Evolutionary conservation across 2,113 vertebrate genomes (phyloP), one percentile per base, ranked within the genome.

Genomic region (Cygnus atratus): DNA sequence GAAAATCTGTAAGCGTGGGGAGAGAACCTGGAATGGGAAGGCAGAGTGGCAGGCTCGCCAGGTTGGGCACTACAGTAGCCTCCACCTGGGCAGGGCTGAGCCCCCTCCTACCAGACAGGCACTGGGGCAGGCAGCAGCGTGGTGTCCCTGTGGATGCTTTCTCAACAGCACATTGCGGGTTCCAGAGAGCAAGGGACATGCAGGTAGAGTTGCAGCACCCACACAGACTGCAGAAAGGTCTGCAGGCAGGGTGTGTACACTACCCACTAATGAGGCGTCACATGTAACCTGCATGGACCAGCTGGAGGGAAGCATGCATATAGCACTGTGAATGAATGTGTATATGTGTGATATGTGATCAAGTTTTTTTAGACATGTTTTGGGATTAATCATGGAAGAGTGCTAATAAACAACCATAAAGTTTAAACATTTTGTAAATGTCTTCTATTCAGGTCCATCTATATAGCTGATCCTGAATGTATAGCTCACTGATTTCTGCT

Each of bases 271-370:
- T 52, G 50, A 52, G 50, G 50, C 16, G 17, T 17, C 43, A 44
- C 43, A 25, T 63, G 8, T 24, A 39, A 39, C 33, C 29, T 0
- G 0, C 20, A 6, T n/a, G 33, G 29, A 13, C 24, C 21, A 28
- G 37, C 2, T 3, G 6, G 13, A 5, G 8, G 3, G 28, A 65
- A 11, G 18, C 3, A 1, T 0, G 0, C 13, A 6, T 3, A 5
- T 10, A 52, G 24, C 50, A 52, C 18, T 52, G 24, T 52, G 24
- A 52, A 52, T 52, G 24, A 13, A 25, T 52, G 50, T 52, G 50
- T 52, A 24, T 25, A 13, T 52, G 11, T 52, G 50, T 52, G 21
- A 11, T 52, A 24, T 52, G 50, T 52, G 24, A 52, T 25, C 12
- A 52, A 25, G 24, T 11, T 25, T 7, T 25, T 25, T 52, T 13